Base-by-base conservation (phyloP, 2,113 vertebrate species). In the Cephalopterus ornatus region DNA sequence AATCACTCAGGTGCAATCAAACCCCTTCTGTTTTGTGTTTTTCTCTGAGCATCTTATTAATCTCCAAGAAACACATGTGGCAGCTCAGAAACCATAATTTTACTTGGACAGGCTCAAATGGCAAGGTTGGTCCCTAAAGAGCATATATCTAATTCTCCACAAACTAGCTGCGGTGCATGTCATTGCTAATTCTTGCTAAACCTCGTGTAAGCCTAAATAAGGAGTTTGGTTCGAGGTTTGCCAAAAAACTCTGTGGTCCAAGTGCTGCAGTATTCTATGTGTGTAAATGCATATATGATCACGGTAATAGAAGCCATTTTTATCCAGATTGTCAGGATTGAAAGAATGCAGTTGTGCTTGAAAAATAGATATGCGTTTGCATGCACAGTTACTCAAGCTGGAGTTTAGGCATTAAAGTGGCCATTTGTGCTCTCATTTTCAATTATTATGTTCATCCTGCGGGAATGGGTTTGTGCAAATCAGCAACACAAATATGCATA, bases 341-440 rank as follows among this genome's bases (percentile, higher is more conserved):
- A 93, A 96, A 74, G 32, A 77, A 87, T 73, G 91, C 73, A 72
- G 81, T 95, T 97, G 74, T 53, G 73, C 83, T 96, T 79, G 85
- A 89, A 85, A 92, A 92, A 92, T 53, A 79, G 49, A n/a, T 68
- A 33, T 20, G 32, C 19, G 14, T 78, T 62, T 95, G 61, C 83
- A 94, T 89, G 41, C 56, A 49, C 72, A 85, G 46, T 94, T 91
- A 92, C 73, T 86, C 61, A 75, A 53, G 68, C 72, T 94, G 72
- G 37, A n/a, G 12, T 59, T 91, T 92, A 87, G 72, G 66, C 56
- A 91, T 91, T 93, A 87, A 93, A 91, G 76, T 89, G 80, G 32
- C 56, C 61, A 65, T 92, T 96, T 94, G 85, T 93, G 85, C n/a
- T 90, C 83, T 94, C 72, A 41, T 84, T 92, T 93, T 80, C 5